Conservation (phyloP, 2,888 invertebrate species). For the Melinaea menophilus region DNA sequence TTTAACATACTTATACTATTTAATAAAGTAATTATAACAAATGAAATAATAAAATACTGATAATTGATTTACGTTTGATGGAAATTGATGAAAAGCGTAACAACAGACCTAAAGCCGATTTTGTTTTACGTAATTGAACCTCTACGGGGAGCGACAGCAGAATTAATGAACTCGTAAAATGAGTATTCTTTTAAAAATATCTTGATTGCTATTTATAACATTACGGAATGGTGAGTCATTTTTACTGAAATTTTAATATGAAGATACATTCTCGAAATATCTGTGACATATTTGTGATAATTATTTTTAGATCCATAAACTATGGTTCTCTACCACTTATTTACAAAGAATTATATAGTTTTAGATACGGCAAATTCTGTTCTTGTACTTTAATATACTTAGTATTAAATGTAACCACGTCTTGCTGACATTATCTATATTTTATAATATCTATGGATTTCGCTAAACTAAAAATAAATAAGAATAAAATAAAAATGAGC, state of each 20-base stretch:
- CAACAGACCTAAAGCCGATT: conserved; percentile 9
- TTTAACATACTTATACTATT: neutral
- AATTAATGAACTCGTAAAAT: conserved; percentile 19
- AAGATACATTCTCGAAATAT: conserved; percentile 13
- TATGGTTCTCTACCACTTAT: no score
- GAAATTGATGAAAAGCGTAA: neutral
- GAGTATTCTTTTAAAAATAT: conserved; percentile 17
- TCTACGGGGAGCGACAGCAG: conserved; percentile 11
- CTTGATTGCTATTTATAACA: conserved; percentile 15
- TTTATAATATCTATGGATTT: neutral
- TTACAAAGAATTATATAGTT: no score
- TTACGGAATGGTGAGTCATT: conserved; percentile 18
- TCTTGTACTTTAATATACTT: no score
- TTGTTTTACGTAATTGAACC: conserved; percentile 18
- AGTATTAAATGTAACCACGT: no score
- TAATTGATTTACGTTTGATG: conserved; percentile 1
- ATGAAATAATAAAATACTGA: neutral
- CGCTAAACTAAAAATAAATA: neutral
- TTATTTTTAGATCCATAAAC: neutral
- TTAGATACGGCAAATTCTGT: no score
- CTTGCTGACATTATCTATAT: neutral
- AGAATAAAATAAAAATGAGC: neutral
- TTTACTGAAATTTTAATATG: conserved; percentile 21
- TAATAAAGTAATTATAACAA: neutral
- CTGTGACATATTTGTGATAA: conserved; percentile 3